Evolutionary conservation across 2,888 invertebrate species (phyloP), one percentile per base, ranked within the genome.

Genomic region (Zonitis immaculata): DNA sequence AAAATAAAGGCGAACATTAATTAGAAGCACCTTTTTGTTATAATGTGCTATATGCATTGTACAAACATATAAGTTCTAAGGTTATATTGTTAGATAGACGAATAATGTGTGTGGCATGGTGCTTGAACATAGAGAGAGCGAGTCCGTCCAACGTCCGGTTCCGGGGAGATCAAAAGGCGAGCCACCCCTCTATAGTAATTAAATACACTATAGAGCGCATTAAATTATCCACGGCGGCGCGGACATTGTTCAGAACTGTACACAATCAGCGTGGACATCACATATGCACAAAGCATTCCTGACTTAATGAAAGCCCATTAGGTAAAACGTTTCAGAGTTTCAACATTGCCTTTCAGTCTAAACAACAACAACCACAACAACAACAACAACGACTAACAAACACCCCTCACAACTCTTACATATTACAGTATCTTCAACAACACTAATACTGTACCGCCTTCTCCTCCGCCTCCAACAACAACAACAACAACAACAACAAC

Each of bases 281-380:
- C 73, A 73, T 73, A 74, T 74, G 73, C 74, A 75, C 74, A 75
- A 75, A 75, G 74, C 73, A 73, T 74, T 74, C 73, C 73, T 67
- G 69, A 70, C 72, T 73, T 73, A 74, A 75, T 75, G 74, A 74
- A 74, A 73, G 72, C 69, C 73, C 74, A 74, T 75, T 75, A 73
- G 73, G 72, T 73, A 73, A 74, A 75, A 72, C 72, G 73, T 71
- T 73, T 70, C 71, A 66, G 66, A 67, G 66, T 64, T 57, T 54
- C 56, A 52, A 39, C 50, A 55, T 54, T 56, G 44, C 35, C 18
- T 35, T 35, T 35, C 35, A 18, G 35, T 35, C 35, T 46, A 62
- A 55, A 60, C 58, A 54, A 35, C 62, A 65, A 59, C 62, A 59
- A 59, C 65, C 64, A 56, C 64, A 65, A 59, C 65, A 44, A 32